phyloP scores from a whole-genome alignment of 1,140 invertebrate genomes.

The Drosophila kikkawai region DNA sequence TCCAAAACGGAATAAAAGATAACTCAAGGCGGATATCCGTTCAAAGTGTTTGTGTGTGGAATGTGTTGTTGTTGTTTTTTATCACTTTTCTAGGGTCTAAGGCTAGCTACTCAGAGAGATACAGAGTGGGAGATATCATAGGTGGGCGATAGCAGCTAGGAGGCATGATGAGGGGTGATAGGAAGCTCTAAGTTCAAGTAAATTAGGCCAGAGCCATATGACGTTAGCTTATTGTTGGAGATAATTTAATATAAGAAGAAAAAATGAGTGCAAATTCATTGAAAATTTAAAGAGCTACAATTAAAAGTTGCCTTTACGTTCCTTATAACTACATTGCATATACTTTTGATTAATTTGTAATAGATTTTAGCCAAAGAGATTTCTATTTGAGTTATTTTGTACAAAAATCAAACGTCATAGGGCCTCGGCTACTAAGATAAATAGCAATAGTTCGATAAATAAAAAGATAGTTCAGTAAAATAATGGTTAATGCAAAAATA shows the following conservation, averaged over 20 bases:
- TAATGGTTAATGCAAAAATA: conserved; percentile 58
- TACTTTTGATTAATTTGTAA: too few relatives aligned
- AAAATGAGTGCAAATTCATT: neutral
- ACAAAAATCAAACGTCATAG: conserved; percentile 8
- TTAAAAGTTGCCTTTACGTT: neutral
- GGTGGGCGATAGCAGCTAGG: conserved; percentile 26
- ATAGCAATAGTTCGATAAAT: conserved; percentile 26
- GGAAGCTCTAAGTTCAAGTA: conserved; percentile 10
- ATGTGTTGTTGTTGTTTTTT: conserved; percentile 6
- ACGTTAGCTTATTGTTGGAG: neutral
- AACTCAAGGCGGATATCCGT: conserved; percentile 37
- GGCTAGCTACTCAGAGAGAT: conserved; percentile 22
- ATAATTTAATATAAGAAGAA: conserved; percentile 14
- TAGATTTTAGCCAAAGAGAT: neutral
- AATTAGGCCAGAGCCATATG: conserved; percentile 3
- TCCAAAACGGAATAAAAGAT: conserved; percentile 24
- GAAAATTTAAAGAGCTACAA: neutral
- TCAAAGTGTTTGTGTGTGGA: conserved; percentile 31
- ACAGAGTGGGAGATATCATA: conserved; percentile 19
- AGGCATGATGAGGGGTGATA: conserved; percentile 37
- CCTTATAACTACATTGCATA: too few relatives aligned
- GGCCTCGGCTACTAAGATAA: conserved; percentile 27
- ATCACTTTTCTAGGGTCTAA: conserved; percentile 24
- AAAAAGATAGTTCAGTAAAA: conserved; percentile 48
- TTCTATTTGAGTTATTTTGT: neutral